Percentiles rank a stretch among this genome's conserved stretches.
Evolutionary conservation across 2,888 invertebrate genomes (phyloP).

Genomic region (Listrodromus nycthemerus): DNA sequence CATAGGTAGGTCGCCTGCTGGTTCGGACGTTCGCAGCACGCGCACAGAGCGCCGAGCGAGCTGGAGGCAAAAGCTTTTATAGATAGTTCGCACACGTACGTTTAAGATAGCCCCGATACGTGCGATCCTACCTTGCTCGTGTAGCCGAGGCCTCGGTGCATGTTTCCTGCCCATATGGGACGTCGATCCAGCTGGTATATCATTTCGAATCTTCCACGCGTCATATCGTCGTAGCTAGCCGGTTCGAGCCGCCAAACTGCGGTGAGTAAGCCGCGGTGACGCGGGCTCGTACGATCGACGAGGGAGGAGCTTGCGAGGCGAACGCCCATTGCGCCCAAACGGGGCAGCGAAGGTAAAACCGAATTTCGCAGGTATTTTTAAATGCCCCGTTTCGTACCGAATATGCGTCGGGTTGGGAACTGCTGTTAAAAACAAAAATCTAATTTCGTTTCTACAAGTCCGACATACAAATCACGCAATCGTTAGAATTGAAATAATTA

Average conservation of each 20-base stretch:
- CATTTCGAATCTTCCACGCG: constrained; percentile 46
- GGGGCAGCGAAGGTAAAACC: too few species aligned
- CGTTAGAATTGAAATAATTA: too few species aligned
- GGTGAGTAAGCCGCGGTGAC: constrained; percentile 54
- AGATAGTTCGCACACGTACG: constrained; percentile 31
- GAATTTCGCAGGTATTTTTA: too few species aligned
- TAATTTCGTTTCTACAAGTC: too few species aligned
- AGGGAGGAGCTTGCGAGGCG: too few species aligned
- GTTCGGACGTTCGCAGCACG: constrained; percentile 36
- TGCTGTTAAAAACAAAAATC: too few species aligned
- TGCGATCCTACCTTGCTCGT: constrained; percentile 5
- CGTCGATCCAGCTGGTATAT: constrained; percentile 42
- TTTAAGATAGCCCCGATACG: constrained; percentile 38
- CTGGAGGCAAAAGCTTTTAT: constrained; percentile 15
- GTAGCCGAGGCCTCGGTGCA: background rate
- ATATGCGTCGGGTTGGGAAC: too few species aligned
- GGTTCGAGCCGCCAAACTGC: constrained; percentile 29
- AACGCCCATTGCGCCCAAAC: too few species aligned
- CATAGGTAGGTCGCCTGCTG: constrained; percentile 16
- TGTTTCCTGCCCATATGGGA: background rate
- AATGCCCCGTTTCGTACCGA: too few species aligned
- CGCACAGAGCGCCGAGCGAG: constrained; percentile 6
- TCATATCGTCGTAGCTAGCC: constrained; percentile 18
- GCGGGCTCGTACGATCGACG: constrained; percentile 9
- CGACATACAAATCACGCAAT: too few species aligned